Percentiles rank a stretch among this genome's conserved stretches.
phyloP scores from a whole-genome alignment of 2,888 invertebrate genomes.

The Noctua janthina region DNA sequence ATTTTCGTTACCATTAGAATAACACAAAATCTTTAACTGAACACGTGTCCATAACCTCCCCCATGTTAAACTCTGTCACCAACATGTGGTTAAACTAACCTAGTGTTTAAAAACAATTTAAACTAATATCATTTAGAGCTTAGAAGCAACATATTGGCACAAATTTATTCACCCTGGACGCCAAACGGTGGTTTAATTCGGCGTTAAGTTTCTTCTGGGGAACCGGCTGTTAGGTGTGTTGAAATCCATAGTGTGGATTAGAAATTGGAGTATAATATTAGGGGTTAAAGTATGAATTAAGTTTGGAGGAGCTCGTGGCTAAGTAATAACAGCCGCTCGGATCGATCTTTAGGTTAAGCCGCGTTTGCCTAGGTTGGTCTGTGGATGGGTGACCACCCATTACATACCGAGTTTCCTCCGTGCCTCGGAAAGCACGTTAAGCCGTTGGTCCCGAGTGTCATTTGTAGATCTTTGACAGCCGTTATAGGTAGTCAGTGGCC shows the following conservation, averaged over 20 bases:
- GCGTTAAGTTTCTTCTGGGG: conserved; percentile 81
- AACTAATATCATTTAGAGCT: conserved; percentile 75
- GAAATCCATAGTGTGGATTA: conserved; percentile 57
- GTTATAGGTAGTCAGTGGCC: no score
- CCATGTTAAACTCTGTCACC: neutral
- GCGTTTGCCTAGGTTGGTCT: no score
- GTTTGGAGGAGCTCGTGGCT: no score
- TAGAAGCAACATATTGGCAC: conserved; percentile 77
- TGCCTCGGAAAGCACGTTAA: no score
- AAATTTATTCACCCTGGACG: conserved; percentile 85
- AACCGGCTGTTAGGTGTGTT: conserved; percentile 73
- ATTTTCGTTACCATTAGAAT: neutral
- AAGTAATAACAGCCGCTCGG: no score
- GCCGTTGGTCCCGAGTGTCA: no score
- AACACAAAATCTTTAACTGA: neutral
- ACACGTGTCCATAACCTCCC: neutral
- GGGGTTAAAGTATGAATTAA: no score
- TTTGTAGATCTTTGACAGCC: no score
- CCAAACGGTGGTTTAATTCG: conserved; percentile 85
- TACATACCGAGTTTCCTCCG: no score
- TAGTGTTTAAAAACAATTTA: conserved; percentile 62
- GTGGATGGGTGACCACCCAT: no score
- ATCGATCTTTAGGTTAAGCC: no score
- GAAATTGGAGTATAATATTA: conserved; percentile 9
- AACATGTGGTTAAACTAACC: conserved; percentile 22